A percentile compares a stretch with the other conserved stretches of the same genome.
Evolutionary conservation across 2,888 invertebrate genomes (phyloP).

Genomic region (Gasteruption jaculator): DNA sequence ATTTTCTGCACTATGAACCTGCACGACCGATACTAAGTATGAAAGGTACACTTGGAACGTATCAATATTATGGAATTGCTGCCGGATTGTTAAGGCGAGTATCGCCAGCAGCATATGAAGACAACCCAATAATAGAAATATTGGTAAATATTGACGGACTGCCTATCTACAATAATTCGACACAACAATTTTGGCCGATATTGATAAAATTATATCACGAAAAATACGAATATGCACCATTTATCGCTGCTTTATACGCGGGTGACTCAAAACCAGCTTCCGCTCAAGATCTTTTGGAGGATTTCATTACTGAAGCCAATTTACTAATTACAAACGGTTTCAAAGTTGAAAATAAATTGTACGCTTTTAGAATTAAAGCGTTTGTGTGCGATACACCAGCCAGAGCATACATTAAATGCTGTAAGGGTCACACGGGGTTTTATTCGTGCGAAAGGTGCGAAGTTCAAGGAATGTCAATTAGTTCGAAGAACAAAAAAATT

Average conservation of each 20-base stretch:
- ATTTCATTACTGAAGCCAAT: conserved; percentile 14
- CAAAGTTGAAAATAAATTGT: conserved; percentile 2
- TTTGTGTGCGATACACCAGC: conserved; percentile 16
- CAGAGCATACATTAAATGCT: conserved; percentile 13
- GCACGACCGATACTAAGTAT: too few species aligned
- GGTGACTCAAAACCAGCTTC: conserved; percentile 16
- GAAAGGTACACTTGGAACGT: conserved; percentile 3
- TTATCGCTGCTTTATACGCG: conserved; percentile 16
- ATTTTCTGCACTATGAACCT: too few species aligned
- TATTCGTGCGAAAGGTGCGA: conserved; percentile 16
- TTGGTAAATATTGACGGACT: conserved; percentile 11
- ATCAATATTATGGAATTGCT: conserved; percentile 8
- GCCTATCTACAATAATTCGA: conserved; percentile 9
- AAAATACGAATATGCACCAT: conserved; percentile 13
- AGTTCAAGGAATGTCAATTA: conserved; percentile 11
- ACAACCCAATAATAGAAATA: conserved; percentile 8
- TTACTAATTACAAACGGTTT: conserved; percentile 6
- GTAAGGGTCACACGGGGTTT: conserved; percentile 10
- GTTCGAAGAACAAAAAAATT: too few species aligned
- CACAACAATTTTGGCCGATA: conserved; percentile 13
- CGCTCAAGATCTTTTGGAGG: conserved; percentile 7
- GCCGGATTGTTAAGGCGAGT: neutral
- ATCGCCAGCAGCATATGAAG: conserved; percentile 1
- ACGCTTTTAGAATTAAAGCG: conserved; percentile 4
- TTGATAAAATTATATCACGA: conserved; percentile 3